A percentile compares a stretch with the other conserved stretches of the same genome.
Evolutionary conservation across 1,140 invertebrate species (phyloP).

Genomic region (Heliconius congener): DNA sequence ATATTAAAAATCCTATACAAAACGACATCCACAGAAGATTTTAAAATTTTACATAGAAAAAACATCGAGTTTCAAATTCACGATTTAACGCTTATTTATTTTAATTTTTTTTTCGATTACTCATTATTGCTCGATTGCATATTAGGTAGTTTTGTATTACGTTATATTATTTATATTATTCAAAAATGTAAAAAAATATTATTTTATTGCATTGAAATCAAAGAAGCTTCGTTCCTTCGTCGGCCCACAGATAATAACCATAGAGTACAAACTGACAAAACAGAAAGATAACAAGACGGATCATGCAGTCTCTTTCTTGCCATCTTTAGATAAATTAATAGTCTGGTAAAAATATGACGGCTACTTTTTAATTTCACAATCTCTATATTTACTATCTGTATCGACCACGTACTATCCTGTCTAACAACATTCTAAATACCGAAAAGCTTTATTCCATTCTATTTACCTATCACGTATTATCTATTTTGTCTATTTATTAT

Average conservation of each 20-base stretch:
- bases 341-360: background rate
- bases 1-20: constrained; percentile 33
- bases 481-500: constrained; percentile 8
- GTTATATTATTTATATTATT: constrained; percentile 11
- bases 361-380: background rate
- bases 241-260: background rate
- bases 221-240: constrained; percentile 17
- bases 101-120: constrained; percentile 18
- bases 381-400: background rate
- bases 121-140: constrained; percentile 35
- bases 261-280: background rate
- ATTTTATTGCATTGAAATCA: constrained; percentile 36
- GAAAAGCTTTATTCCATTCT: background rate
- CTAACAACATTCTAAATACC: background rate
- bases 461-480: background rate
- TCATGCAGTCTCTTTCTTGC: background rate
- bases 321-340: background rate
- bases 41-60: constrained; percentile 27
- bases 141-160: background rate
- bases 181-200: constrained; percentile 36
- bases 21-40: constrained; percentile 30
- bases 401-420: background rate
- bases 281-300: background rate
- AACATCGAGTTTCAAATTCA: constrained; percentile 15
- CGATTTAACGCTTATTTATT: background rate